These are phyloP conservation scores for Bradypodion ventrale DNA, from an alignment of 2,797 vertebrate genomes.

Conservation along the genomic window DNA sequence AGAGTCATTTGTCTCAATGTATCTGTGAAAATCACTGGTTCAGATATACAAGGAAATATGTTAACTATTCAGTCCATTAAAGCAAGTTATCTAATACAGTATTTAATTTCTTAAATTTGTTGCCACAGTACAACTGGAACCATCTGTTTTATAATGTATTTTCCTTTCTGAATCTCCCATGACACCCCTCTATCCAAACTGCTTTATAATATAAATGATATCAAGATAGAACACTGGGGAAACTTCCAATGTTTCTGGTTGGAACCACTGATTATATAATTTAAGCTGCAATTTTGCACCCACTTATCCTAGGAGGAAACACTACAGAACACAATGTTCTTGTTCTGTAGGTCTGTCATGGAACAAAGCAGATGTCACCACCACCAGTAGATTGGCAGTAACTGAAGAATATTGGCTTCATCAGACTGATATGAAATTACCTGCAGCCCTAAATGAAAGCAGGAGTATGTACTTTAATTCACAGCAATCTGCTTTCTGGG, in stretches of 20 bases:
- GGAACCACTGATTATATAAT: not conserved
- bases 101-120: not conserved
- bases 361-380: no score
- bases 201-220: not conserved
- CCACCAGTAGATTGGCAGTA: no score
- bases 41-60: conserved; percentile 24
- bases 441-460: no score
- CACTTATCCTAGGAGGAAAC: not conserved
- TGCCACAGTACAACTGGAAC: not conserved
- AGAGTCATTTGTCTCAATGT: no score
- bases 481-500: no score
- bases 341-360: no score
- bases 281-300: not conserved
- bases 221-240: no score
- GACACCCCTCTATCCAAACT: not conserved
- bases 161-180: not conserved
- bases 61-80: not conserved
- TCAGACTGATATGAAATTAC: no score
- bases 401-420: no score
- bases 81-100: not conserved
- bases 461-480: no score
- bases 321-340: no score
- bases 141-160: not conserved
- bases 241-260: not conserved
- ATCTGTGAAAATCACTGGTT: conserved; percentile 30